phyloP scores from a whole-genome alignment of 2,113 vertebrate species.

The Propithecus coquereli region DNA sequence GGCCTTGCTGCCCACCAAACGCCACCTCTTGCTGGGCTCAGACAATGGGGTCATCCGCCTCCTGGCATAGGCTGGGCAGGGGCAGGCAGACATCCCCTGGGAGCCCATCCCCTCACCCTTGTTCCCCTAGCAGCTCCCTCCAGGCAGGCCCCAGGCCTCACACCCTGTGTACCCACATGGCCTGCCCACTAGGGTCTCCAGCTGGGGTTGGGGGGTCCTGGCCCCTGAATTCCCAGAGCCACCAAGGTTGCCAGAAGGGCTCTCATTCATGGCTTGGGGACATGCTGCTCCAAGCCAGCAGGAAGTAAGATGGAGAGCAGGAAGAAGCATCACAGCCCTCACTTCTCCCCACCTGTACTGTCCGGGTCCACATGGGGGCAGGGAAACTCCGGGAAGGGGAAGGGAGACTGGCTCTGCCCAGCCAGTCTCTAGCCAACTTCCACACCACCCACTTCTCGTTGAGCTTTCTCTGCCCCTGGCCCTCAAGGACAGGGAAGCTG shows the following conservation, averaged over 20 bases:
- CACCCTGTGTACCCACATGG: background rate
- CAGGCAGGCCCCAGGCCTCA: background rate
- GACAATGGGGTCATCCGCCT: slow-evolving; percentile 94
- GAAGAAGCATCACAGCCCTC: background rate
- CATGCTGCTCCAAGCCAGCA: background rate
- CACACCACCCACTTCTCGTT: background rate
- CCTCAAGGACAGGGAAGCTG: background rate
- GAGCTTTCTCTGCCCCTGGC: background rate
- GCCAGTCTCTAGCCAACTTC: background rate
- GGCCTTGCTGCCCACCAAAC: slow-evolving; percentile 94
- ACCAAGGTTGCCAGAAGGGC: background rate
- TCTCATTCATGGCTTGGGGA: background rate
- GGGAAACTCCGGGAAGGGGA: background rate
- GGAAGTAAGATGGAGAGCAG: background rate
- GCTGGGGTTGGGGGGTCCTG: background rate
- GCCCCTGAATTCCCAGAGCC: background rate
- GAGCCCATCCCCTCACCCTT: background rate
- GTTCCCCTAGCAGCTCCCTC: background rate
- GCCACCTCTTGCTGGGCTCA: slow-evolving; percentile 95
- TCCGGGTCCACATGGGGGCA: background rate
- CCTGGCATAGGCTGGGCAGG: slow-evolving; percentile 83
- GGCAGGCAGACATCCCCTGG: background rate
- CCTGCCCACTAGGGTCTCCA: background rate
- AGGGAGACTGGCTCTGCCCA: background rate
- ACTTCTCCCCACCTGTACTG: background rate